These are phyloP conservation scores for Lasioglossum figueresi DNA, from an alignment of 2,888 invertebrate species.

Conservation along the genomic window DNA sequence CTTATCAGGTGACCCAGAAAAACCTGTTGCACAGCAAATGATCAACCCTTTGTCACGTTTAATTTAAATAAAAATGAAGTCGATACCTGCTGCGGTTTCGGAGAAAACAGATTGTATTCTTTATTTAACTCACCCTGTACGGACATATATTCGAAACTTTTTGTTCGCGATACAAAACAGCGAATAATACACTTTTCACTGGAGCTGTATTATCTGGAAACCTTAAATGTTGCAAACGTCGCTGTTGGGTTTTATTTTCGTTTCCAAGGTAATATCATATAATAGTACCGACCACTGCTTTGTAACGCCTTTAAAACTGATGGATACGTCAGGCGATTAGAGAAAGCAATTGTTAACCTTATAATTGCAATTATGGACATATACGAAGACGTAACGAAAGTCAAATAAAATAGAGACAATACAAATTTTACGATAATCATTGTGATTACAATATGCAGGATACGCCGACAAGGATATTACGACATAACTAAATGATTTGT, in stretches of 20 bases:
- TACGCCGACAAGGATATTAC: too few species aligned
- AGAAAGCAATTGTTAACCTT: too few species aligned
- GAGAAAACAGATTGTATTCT: background rate
- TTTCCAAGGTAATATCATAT: background rate
- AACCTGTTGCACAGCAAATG: conserved; percentile 1
- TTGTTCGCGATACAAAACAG: background rate
- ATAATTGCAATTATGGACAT: too few species aligned
- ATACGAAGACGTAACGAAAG: too few species aligned
- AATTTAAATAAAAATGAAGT: background rate
- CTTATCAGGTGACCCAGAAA: background rate
- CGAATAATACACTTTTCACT: background rate
- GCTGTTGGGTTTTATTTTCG: background rate
- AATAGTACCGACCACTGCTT: too few species aligned
- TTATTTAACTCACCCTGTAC: background rate
- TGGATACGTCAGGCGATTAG: too few species aligned
- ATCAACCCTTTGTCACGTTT: background rate
- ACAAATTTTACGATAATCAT: too few species aligned
- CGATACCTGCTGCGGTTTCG: background rate
- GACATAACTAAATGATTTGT: too few species aligned
- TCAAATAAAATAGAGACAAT: too few species aligned
- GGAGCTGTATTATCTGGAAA: background rate
- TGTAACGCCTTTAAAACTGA: too few species aligned
- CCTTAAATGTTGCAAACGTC: background rate
- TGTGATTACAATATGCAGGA: too few species aligned
- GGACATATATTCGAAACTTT: background rate